Conservation (phyloP, 2,797 vertebrate genomes). For the Squalus acanthias region DNA sequence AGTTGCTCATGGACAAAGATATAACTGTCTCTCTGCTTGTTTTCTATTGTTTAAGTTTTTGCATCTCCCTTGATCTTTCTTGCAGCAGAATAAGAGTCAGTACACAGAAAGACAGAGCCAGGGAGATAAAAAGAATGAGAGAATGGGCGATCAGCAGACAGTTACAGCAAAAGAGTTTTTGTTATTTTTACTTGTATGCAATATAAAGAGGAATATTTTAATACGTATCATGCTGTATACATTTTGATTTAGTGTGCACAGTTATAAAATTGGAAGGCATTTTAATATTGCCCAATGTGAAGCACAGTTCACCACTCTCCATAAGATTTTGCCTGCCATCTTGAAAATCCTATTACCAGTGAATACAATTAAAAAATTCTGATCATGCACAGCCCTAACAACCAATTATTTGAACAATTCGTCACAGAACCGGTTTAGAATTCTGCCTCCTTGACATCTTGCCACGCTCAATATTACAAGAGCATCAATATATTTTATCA, state of each 20-base stretch:
- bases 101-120: background rate
- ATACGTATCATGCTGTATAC: background rate
- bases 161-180: background rate
- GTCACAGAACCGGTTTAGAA: background rate
- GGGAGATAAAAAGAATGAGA: background rate
- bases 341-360: background rate
- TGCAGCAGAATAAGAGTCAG: background rate
- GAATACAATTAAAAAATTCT: background rate
- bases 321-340: background rate
- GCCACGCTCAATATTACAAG: background rate
- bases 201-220: too few relatives aligned
- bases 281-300: background rate
- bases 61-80: too few relatives aligned
- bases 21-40: too few relatives aligned
- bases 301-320: background rate
- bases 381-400: background rate
- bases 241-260: background rate
- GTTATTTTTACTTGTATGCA: background rate
- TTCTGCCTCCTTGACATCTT: background rate
- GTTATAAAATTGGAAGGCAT: background rate
- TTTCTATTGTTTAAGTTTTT: too few relatives aligned
- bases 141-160: background rate
- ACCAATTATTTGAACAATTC: background rate
- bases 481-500: background rate
- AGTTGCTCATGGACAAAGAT: too few relatives aligned